A percentile compares a stretch with the other conserved stretches of the same genome.
phyloP scores from a whole-genome alignment of 2,113 vertebrate species.

The Aptenodytes patagonicus region DNA sequence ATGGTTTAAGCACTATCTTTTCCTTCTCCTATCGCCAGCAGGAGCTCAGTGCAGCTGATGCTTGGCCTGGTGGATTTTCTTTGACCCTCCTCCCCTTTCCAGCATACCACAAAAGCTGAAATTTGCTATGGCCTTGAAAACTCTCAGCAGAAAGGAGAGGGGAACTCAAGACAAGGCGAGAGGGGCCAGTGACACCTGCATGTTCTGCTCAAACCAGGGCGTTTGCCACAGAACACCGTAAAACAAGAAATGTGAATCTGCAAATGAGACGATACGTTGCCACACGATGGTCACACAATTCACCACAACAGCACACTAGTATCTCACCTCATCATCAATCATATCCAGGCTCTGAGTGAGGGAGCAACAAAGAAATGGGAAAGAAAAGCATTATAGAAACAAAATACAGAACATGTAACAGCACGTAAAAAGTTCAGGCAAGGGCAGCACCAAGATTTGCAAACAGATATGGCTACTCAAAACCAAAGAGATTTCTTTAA shows the following conservation, averaged over 20 bases:
- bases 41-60: neutral
- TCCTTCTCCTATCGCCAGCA: neutral
- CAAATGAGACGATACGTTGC: neutral
- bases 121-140: neutral
- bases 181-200: neutral
- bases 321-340: conserved; percentile 98
- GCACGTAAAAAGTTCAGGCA: conserved; percentile 39
- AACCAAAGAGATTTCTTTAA: neutral
- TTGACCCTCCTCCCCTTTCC: neutral
- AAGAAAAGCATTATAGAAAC: conserved; percentile 73
- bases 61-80: neutral
- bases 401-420: conserved; percentile 45
- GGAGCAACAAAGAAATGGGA: conserved; percentile 80
- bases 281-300: neutral
- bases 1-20: neutral
- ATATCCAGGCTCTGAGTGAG: conserved; percentile 95
- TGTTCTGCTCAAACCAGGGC: neutral
- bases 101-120: neutral
- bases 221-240: neutral
- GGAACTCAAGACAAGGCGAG: neutral
- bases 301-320: conserved; percentile 37
- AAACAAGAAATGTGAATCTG: neutral
- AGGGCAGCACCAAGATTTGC: conserved; percentile 16
- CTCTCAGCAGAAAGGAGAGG: neutral
- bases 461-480: conserved; percentile 7